Conservation (phyloP, 2,113 vertebrate species). For the Indri indri region DNA sequence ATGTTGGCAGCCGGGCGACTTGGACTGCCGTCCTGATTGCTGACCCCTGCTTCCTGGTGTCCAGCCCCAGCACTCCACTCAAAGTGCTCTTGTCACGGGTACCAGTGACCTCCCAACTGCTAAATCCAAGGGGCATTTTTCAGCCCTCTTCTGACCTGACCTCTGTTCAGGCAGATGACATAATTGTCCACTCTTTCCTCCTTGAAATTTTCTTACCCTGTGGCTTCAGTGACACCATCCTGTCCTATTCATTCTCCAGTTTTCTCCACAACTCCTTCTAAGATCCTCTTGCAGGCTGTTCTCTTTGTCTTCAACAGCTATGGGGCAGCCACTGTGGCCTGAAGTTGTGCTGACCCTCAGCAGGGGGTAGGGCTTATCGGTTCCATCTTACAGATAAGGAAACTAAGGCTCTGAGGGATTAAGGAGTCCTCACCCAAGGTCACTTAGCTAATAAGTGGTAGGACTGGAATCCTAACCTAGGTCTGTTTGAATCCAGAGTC, state of each 20-base stretch:
- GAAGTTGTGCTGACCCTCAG: not conserved
- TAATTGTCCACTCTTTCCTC: slow-evolving; percentile 9
- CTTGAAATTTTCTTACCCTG: not conserved
- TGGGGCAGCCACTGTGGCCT: not conserved
- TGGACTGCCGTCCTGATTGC: not conserved
- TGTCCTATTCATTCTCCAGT: not conserved
- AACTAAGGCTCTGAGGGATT: not conserved
- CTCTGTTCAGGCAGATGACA: not conserved
- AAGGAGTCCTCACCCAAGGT: not conserved
- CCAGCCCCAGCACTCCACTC: not conserved
- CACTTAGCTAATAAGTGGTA: not conserved
- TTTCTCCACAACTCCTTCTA: not conserved
- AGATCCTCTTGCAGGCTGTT: not conserved
- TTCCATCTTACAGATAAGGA: not conserved
- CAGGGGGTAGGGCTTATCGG: not conserved
- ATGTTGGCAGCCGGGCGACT: not conserved
- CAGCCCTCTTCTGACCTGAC: not conserved
- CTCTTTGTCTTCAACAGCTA: not conserved
- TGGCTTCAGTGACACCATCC: not conserved
- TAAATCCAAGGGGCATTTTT: slow-evolving; percentile 13
- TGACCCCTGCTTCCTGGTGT: not conserved
- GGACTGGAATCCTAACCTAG: not conserved
- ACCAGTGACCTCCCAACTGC: slow-evolving; percentile 33
- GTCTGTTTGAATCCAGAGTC: not conserved
- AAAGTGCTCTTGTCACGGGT: slow-evolving; percentile 1